Conservation (phyloP, 2,888 invertebrate genomes). For the Ceraclea dissimilis region DNA sequence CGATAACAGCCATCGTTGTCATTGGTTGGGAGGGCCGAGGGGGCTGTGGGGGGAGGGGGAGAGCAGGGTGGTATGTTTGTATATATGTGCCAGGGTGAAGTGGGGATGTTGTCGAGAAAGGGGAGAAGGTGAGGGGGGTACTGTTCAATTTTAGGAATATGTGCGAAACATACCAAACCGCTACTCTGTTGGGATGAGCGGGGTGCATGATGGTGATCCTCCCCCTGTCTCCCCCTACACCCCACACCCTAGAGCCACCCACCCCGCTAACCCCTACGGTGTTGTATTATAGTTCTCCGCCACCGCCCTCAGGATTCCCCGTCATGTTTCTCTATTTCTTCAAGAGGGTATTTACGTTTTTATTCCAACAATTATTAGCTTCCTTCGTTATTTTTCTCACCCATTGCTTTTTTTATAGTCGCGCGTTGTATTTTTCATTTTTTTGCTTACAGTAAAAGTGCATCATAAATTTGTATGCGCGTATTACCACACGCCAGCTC, state of each 20-base stretch:
- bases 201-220: not conserved
- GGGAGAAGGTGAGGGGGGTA: not conserved
- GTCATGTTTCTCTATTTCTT: not conserved
- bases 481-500: too few relatives aligned
- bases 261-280: not conserved
- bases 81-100: not conserved
- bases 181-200: slow-evolving; percentile 1
- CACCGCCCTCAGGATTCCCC: slow-evolving; percentile 1
- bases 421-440: too few relatives aligned
- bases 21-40: not conserved
- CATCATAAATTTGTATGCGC: too few relatives aligned
- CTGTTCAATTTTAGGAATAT: slow-evolving; percentile 17
- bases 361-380: not conserved
- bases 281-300: slow-evolving; percentile 3
- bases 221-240: not conserved
- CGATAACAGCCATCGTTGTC: slow-evolving; percentile 1
- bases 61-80: not conserved
- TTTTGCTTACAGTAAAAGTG: too few relatives aligned
- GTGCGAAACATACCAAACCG: slow-evolving; percentile 17
- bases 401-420: too few relatives aligned
- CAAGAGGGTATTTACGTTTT: slow-evolving; percentile 1
- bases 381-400: not conserved
- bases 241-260: not conserved
- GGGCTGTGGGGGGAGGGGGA: not conserved
- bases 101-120: not conserved